phyloP scores from a whole-genome alignment of 2,113 vertebrate genomes.

The Hassar affinis region DNA sequence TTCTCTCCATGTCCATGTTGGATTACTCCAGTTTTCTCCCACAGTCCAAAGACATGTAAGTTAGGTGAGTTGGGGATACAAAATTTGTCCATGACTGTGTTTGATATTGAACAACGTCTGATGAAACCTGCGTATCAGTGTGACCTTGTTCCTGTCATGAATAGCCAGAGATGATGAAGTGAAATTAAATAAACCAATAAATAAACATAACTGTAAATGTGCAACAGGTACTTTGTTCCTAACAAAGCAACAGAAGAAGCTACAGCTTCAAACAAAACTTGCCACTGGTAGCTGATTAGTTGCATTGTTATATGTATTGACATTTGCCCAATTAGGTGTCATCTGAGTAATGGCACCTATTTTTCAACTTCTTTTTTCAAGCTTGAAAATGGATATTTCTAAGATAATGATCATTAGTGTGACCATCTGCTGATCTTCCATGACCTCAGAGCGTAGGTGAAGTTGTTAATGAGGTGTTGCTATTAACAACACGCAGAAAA shows the following conservation, averaged over 20 bases:
- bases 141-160: too few relatives aligned
- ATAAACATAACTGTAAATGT: not conserved
- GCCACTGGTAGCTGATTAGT: conserved; percentile 1
- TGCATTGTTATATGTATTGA: not conserved
- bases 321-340: conserved; percentile 57
- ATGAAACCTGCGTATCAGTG: too few relatives aligned
- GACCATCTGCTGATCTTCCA: conserved; percentile 51
- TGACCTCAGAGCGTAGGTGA: conserved; percentile 54
- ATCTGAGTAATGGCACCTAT: conserved; percentile 54
- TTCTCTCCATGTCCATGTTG: too few relatives aligned
- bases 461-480: conserved; percentile 66
- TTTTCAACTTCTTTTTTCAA: conserved; percentile 44
- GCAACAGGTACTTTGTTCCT: not conserved
- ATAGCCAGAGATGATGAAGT: too few relatives aligned
- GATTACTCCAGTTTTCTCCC: too few relatives aligned
- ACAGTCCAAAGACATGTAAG: too few relatives aligned
- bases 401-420: conserved; percentile 54
- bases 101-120: too few relatives aligned
- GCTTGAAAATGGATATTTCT: conserved; percentile 35
- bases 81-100: too few relatives aligned
- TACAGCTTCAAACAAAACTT: not conserved
- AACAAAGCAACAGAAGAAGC: not conserved
- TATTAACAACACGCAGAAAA: conserved; percentile 62
- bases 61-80: too few relatives aligned
- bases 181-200: too few relatives aligned